Evolutionary conservation across 1,140 invertebrate species (phyloP), one percentile per base, ranked within the genome.

Genomic region (Cataglyphis hispanica): DNA sequence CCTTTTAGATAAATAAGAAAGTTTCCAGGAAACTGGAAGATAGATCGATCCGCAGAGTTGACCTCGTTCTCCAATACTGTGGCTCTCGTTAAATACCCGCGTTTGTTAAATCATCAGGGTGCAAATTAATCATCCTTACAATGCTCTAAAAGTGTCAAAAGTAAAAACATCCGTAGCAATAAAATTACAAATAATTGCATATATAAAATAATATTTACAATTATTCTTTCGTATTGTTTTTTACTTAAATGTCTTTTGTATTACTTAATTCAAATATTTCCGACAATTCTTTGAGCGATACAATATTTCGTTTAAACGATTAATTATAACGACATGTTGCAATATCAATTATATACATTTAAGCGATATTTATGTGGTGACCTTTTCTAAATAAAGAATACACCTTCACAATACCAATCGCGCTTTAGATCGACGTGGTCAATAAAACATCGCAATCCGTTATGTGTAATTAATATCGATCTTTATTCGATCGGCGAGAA

Each of bases 381-480:
- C n/a, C 11, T 27, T 27, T n/a, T 37, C 60, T 34, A 25, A 27
- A 5, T 1, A 40, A 56, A 8, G 6, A 27, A 40, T 13, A 43
- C 50, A 50, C 4, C 19, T 40, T n/a, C 37, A 43, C 37, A 56
- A 63, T 77, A 64, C 1, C 60, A 16, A 34, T 58, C 22, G 53
- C 13, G 22, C 40, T 80, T 80, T 27, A 56, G 16, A 60, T n/a
- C 27, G 25, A n/a, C 50, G 19, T 34, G 43, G 37, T 10, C 74
- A 64, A 77, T 76, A 53, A 84, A 77, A 77, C 56, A 31, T 40
- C 46, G 13, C 22, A 34, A 60, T 7, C 87, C 88, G 84, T 89
- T 89, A 89, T 67, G 61, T 72, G 11, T 77, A 88, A 89, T 88
- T 89, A 89, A 89, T 89, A 89, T 60, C 74, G 77, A 75, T 83